Evolutionary conservation across 1,140 invertebrate species (phyloP).

Genomic region (Drosophila carrolli): DNA sequence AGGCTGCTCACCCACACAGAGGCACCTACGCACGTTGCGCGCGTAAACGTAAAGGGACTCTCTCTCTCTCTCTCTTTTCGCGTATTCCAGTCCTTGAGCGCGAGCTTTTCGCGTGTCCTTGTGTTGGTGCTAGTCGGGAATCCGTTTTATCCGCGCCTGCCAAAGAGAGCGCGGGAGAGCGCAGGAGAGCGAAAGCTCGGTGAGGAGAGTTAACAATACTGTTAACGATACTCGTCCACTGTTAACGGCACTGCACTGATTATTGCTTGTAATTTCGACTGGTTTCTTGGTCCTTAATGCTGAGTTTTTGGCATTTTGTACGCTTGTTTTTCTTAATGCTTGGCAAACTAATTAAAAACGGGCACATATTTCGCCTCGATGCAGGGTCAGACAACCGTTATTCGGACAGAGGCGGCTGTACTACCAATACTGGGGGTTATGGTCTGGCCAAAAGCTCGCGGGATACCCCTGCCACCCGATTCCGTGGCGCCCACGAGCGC

Average conservation of each 20-base stretch:
- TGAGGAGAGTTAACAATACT: slow-evolving; percentile 61
- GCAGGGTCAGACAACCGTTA: slow-evolving; percentile 53
- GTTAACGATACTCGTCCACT: slow-evolving; percentile 33
- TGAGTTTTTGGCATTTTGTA: slow-evolving; percentile 69
- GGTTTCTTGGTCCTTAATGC: slow-evolving; percentile 51
- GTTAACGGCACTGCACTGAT: slow-evolving; percentile 33
- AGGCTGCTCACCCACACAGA: slow-evolving; percentile 28
- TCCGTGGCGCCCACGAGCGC: slow-evolving; percentile 64
- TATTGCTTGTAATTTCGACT: slow-evolving; percentile 35
- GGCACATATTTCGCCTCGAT: slow-evolving; percentile 44
- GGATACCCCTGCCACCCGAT: slow-evolving; percentile 59
- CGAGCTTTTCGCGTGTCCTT: slow-evolving; percentile 74
- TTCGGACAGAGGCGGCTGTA: slow-evolving; percentile 24
- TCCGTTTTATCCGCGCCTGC: slow-evolving; percentile 66
- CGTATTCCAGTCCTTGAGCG: slow-evolving; percentile 79
- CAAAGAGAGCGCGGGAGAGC: slow-evolving; percentile 20
- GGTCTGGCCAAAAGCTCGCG: slow-evolving; percentile 62
- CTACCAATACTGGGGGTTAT: slow-evolving; percentile 19
- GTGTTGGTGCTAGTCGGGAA: slow-evolving; percentile 65
- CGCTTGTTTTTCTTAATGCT: slow-evolving; percentile 62
- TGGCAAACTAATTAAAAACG: slow-evolving; percentile 50
- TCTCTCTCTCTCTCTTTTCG: slow-evolving; percentile 21
- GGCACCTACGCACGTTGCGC: slow-evolving; percentile 66
- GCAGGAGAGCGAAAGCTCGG: slow-evolving; percentile 40
- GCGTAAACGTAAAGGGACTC: slow-evolving; percentile 78